Evolutionary conservation across 2,888 invertebrate genomes (phyloP).

Genomic region (Aspidapion aeneum): DNA sequence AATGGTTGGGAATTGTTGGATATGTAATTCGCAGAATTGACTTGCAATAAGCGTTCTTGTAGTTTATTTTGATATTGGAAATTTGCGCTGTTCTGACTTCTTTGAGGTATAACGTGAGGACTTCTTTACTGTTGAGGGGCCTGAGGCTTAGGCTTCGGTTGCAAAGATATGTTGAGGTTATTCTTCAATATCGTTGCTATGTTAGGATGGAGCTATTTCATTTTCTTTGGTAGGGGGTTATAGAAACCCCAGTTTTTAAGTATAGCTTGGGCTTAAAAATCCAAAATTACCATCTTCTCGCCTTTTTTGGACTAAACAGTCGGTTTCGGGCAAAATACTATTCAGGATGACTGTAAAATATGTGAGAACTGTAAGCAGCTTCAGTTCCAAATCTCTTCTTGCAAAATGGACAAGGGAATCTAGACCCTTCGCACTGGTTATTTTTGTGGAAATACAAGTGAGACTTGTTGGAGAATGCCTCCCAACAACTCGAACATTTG

Average conservation of each 20-base stretch:
- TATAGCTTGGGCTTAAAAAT: no score
- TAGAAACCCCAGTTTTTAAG: no score
- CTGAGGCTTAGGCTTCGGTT: slow-evolving; percentile 11
- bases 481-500: slow-evolving; percentile 47
- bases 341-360: slow-evolving; percentile 49
- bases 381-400: slow-evolving; percentile 48
- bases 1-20: not conserved
- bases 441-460: slow-evolving; percentile 49
- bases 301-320: no score
- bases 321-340: no score
- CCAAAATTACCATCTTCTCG: no score
- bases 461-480: slow-evolving; percentile 46
- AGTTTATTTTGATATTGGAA: not conserved
- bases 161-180: slow-evolving; percentile 46
- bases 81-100: not conserved
- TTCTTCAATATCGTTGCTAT: slow-evolving; percentile 46
- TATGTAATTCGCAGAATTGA: slow-evolving; percentile 7
- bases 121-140: not conserved
- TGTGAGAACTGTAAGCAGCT: slow-evolving; percentile 48
- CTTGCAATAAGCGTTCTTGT: not conserved
- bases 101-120: not conserved
- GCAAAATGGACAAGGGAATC: slow-evolving; percentile 49
- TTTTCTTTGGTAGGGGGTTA: slow-evolving; percentile 44
- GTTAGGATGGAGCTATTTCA: slow-evolving; percentile 40
- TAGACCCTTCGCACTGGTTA: slow-evolving; percentile 47